phyloP scores from a whole-genome alignment of 2,888 invertebrate genomes.

The Eristalis arbustorum region DNA sequence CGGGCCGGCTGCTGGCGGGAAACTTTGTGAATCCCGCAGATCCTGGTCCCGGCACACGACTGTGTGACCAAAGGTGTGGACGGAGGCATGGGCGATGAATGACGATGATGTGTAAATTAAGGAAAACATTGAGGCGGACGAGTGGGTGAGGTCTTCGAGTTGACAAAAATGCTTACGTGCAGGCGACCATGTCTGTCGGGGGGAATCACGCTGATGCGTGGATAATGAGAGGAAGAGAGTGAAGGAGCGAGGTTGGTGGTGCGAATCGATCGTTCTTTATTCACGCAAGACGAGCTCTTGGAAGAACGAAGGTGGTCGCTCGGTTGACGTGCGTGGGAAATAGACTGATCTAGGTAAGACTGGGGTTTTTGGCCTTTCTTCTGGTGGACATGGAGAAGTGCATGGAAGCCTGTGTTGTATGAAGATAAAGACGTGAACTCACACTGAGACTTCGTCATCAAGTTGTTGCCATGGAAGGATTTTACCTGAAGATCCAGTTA shows the following conservation, averaged over 20 bases:
- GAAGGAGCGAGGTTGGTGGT: background rate
- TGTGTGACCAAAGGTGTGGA: conserved; percentile 46
- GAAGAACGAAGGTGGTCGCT: too few relatives aligned
- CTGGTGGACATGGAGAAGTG: too few relatives aligned
- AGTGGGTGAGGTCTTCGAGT: background rate
- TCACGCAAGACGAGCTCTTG: background rate
- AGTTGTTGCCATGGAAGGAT: too few relatives aligned
- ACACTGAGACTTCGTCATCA: too few relatives aligned
- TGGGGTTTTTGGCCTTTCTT: too few relatives aligned
- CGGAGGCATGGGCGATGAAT: background rate
- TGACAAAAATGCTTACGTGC: background rate
- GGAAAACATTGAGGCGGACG: background rate
- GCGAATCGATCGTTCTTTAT: background rate
- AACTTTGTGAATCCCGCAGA: background rate
- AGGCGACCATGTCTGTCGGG: background rate
- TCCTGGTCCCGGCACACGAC: conserved; percentile 28
- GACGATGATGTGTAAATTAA: background rate
- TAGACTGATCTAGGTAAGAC: too few relatives aligned
- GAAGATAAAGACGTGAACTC: too few relatives aligned
- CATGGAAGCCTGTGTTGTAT: too few relatives aligned
- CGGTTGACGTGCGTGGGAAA: too few relatives aligned
- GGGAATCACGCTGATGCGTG: background rate
- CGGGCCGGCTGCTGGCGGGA: conserved; percentile 5
- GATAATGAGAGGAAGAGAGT: too few relatives aligned
- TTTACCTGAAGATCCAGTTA: too few relatives aligned